Conservation (phyloP, 2,797 vertebrate species). For the Oreonectes daqikongensis region DNA sequence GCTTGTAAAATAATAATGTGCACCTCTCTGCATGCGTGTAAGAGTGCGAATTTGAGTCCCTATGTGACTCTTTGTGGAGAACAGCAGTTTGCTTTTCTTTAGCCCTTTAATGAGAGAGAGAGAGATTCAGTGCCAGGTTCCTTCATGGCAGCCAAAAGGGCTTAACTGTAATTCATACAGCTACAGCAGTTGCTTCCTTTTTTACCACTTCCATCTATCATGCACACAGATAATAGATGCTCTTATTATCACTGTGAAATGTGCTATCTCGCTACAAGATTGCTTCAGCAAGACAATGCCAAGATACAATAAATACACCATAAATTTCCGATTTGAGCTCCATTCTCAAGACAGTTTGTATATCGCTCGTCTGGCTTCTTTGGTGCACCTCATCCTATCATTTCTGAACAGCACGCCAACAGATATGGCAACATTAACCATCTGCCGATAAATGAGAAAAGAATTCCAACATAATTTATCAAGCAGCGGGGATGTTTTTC, state of each 20-base stretch:
- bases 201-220: conserved; percentile 64
- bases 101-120: conserved; percentile 45
- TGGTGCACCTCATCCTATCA: conserved; percentile 47
- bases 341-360: conserved; percentile 31
- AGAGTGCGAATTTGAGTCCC: conserved; percentile 37
- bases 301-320: conserved; percentile 35
- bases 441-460: conserved; percentile 52
- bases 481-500: conserved; percentile 53
- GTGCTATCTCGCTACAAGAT: conserved; percentile 57
- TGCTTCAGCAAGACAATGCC: conserved; percentile 42
- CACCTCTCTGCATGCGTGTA: conserved; percentile 34
- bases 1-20: conserved; percentile 35
- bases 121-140: conserved; percentile 52
- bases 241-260: conserved; percentile 60
- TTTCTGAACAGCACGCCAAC: conserved; percentile 56
- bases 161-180: conserved; percentile 62
- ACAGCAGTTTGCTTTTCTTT: conserved; percentile 42
- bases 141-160: conserved; percentile 57
- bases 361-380: conserved; percentile 31
- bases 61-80: conserved; percentile 35
- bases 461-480: conserved; percentile 56
- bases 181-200: conserved; percentile 54
- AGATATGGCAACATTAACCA: conserved; percentile 56
- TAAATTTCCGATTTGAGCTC: conserved; percentile 44
- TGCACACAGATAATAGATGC: conserved; percentile 55